Evolutionary conservation across 2,113 vertebrate species (phyloP).

Genomic region (Callaeas wilsoni): DNA sequence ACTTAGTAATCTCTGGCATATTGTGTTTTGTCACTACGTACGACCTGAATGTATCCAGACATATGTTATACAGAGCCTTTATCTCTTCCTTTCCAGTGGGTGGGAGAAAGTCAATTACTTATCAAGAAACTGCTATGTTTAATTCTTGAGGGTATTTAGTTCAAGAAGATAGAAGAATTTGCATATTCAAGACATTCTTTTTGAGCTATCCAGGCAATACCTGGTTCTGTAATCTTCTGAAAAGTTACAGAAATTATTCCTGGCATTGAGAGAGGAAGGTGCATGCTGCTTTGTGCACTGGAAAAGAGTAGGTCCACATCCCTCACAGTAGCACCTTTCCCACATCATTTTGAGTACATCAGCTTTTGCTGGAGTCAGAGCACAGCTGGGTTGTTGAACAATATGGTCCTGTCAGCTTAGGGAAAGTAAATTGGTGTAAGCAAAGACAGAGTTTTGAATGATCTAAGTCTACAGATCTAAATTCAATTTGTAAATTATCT

Average conservation of each 20-base stretch:
- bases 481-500: not conserved
- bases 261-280: not conserved
- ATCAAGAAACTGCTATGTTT: not conserved
- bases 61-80: not conserved
- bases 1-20: not conserved
- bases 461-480: not conserved
- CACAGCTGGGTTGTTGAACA: not conserved
- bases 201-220: not conserved
- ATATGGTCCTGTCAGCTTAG: not conserved
- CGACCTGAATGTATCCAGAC: not conserved
- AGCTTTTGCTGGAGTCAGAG: not conserved
- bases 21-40: conserved; percentile 16
- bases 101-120: not conserved
- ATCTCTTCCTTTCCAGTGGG: not conserved
- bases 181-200: not conserved
- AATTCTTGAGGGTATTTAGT: not conserved
- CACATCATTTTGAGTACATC: not conserved
- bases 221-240: not conserved
- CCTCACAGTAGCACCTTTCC: not conserved
- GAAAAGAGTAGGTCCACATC: not conserved
- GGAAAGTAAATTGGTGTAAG: not conserved
- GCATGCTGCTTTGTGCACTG: not conserved
- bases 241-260: not conserved
- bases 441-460: not conserved
- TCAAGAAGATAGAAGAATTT: not conserved